phyloP scores from a whole-genome alignment of 2,888 invertebrate species.

The Diloba caeruleocephala region DNA sequence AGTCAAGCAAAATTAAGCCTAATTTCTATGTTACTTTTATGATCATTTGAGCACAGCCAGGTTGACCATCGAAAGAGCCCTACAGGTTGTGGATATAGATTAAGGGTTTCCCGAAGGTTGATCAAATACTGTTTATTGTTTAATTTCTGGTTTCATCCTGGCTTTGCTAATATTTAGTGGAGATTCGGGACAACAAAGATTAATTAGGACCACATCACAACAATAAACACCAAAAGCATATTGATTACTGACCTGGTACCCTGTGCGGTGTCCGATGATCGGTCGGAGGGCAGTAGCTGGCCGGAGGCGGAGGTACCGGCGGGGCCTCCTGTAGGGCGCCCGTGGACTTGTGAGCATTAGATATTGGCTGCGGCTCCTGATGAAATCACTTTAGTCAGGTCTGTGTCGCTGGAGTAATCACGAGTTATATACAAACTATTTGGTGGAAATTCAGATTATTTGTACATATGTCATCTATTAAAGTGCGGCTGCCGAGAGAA shows the following conservation, averaged over 20 bases:
- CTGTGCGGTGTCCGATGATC: constrained; percentile 54
- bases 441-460: background rate
- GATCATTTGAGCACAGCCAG: background rate
- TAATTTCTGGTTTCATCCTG: no score
- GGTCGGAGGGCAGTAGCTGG: constrained; percentile 70
- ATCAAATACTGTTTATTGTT: no score
- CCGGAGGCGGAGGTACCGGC: constrained; percentile 82
- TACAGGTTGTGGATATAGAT: no score
- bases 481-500: no score
- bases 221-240: background rate
- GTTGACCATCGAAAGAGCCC: no score
- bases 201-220: background rate
- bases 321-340: constrained; percentile 78
- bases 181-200: no score
- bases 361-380: constrained; percentile 50
- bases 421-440: constrained; percentile 6
- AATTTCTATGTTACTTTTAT: background rate
- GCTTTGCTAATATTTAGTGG: no score
- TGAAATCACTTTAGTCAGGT: constrained; percentile 2
- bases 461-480: no score
- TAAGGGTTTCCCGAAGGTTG: no score
- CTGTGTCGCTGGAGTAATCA: background rate
- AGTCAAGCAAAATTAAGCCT: no score
- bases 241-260: constrained; percentile 58
- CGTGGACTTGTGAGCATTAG: constrained; percentile 76